These are phyloP conservation scores for Megalops cyprinoides DNA, from an alignment of 2,797 vertebrate species.

Conservation along the genomic window DNA sequence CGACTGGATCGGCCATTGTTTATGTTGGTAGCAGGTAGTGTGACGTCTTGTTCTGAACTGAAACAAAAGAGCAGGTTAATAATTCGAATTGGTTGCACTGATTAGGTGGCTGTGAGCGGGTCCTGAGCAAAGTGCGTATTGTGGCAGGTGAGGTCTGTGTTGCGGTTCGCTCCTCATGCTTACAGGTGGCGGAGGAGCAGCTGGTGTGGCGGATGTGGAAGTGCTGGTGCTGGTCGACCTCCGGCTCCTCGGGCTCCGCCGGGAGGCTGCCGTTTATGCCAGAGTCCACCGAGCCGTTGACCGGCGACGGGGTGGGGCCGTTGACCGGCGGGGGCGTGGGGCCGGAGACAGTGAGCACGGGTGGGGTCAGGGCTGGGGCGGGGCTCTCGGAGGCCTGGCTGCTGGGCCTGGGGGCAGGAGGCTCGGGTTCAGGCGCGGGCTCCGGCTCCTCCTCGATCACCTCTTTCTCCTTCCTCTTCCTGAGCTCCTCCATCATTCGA, in stretches of 20 bases:
- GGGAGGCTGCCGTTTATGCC: slow-evolving; percentile 75
- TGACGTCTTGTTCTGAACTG: no score
- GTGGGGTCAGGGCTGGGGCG: slow-evolving; percentile 31
- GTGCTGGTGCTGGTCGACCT: slow-evolving; percentile 86
- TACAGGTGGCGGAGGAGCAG: slow-evolving; percentile 84
- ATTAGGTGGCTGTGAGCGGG: no score
- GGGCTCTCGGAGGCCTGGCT: slow-evolving; percentile 43
- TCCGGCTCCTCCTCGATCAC: slow-evolving; percentile 75
- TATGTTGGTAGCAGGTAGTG: no score
- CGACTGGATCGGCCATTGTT: no score
- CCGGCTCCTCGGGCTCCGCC: slow-evolving; percentile 87
- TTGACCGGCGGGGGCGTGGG: slow-evolving; percentile 60
- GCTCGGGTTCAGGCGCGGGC: slow-evolving; percentile 51
- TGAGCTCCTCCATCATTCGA: slow-evolving; percentile 68
- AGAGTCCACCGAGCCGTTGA: slow-evolving; percentile 75
- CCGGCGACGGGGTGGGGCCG: slow-evolving; percentile 66
- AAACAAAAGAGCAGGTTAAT: no score
- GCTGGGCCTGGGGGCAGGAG: slow-evolving; percentile 52
- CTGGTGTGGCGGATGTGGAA: slow-evolving; percentile 81
- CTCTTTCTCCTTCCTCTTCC: slow-evolving; percentile 64
- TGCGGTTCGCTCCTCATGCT: slow-evolving; percentile 55
- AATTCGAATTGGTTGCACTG: no score
- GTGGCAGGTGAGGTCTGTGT: no score
- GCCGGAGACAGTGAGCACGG: slow-evolving; percentile 36
- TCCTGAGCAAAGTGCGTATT: no score